These are phyloP conservation scores for Eubucco bourcierii DNA, from an alignment of 2,113 vertebrate species.

Conservation along the genomic window DNA sequence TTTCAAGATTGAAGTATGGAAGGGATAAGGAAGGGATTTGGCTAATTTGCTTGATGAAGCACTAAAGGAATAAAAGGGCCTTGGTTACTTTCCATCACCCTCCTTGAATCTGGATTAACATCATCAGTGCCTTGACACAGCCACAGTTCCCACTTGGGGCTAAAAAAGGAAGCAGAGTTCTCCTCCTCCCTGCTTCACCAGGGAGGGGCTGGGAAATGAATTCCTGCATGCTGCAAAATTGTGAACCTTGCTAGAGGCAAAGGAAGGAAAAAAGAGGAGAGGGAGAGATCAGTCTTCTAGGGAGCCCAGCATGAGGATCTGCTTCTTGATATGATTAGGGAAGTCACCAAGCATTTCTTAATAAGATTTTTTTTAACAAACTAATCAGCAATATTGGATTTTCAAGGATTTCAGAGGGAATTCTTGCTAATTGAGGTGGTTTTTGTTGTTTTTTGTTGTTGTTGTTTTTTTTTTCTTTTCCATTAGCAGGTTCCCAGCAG, in stretches of 20 bases:
- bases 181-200: background rate
- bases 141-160: background rate
- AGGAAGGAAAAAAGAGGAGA: background rate
- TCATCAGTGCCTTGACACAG: conserved; percentile 24
- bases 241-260: conserved; percentile 29
- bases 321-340: conserved; percentile 27
- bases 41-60: background rate
- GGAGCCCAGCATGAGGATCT: conserved; percentile 16
- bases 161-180: background rate
- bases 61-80: background rate
- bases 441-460: too few species aligned
- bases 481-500: too few species aligned
- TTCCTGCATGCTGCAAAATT: conserved; percentile 26
- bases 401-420: conserved; percentile 67
- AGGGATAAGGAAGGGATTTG: background rate
- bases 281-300: conserved; percentile 7
- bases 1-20: background rate
- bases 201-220: conserved; percentile 31
- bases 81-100: background rate
- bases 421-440: conserved; percentile 56
- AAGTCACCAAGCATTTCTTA: conserved; percentile 52
- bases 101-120: conserved; percentile 36
- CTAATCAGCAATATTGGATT: conserved; percentile 65
- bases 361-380: conserved; percentile 60
- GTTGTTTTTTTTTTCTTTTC: too few species aligned